Conservation (phyloP, 2,888 invertebrate genomes). For the Agrochola lota region DNA sequence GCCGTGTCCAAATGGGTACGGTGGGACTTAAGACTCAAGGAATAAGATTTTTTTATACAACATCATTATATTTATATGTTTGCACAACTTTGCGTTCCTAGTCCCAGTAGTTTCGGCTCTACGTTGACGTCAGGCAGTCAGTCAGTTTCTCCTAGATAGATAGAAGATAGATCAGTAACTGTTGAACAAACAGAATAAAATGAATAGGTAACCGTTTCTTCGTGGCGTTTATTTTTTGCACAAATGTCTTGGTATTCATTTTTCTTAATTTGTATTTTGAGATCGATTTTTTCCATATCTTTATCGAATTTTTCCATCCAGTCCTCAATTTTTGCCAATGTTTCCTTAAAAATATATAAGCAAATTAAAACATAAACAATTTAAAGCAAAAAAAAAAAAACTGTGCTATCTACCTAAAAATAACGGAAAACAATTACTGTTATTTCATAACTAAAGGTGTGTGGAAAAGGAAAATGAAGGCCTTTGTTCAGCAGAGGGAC, state of each 20-base stretch:
- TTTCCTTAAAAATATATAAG: constrained; percentile 75
- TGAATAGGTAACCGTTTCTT: constrained; percentile 70
- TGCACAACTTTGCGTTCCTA: too few species aligned
- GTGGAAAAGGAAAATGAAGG: neutral
- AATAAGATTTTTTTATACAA: too few species aligned
- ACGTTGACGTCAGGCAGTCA: too few species aligned
- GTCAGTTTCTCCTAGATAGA: too few species aligned
- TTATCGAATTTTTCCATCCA: constrained; percentile 85
- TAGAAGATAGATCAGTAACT: neutral
- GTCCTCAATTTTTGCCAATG: constrained; percentile 77
- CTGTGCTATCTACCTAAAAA: neutral
- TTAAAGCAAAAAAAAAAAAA: neutral
- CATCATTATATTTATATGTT: too few species aligned
- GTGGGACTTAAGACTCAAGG: too few species aligned
- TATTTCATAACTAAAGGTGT: neutral
- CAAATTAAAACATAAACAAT: neutral
- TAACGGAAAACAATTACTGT: neutral
- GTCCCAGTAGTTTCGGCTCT: too few species aligned
- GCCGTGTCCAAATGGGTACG: too few species aligned
- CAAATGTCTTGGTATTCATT: constrained; percentile 75
- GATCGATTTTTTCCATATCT: constrained; percentile 82
- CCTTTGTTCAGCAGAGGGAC: too few species aligned
- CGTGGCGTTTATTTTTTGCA: constrained; percentile 73
- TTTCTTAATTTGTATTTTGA: constrained; percentile 82
- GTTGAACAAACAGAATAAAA: neutral